Base-by-base conservation (phyloP, 30 jellyfish, hydroid and myxozoan genomes). In the Chrysaora quinquecirrha region DNA sequence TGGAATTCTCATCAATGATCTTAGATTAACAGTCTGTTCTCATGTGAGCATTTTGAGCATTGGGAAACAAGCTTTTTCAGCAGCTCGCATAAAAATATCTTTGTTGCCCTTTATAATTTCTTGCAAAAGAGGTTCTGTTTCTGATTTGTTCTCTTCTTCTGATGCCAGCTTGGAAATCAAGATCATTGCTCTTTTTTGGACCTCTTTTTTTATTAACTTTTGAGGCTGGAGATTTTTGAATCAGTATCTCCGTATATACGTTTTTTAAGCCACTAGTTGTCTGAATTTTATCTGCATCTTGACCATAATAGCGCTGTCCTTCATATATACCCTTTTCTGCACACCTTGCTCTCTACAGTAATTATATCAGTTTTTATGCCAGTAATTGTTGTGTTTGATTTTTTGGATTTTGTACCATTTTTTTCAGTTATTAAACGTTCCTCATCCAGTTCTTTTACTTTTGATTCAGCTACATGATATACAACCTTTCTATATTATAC, bases 41-140 rank as follows among this genome's bases (percentile, higher is more conserved):
- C 48, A 48, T 64, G 76, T n/a, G 48, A 64, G 76, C 48, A 9
- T 27, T 64, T 64, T 43, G 18, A 64, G 48, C 48, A 64, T 64
- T 16, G 76, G 76, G 21, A 64, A 48, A 43, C 76, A 43, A 19
- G 76, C 76, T 48, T 64, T 64, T 20, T 48, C 76, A 19, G 46
- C 76, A 19, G 76, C 48, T n/a, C 48, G 6, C 28, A 64, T 64
- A 64, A 64, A 64, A 4, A 64, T 43, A 64, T 64, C 76, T 64
- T 29, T 64, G 48, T 64, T 64, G 21, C 24, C 7, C 20, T 56
- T 56, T n/a, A 56, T 24, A 11, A 56, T 16, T 21, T 10, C 48
- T 64, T 23, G 48, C 21, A n/a, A 18, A 20, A n/a, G 18, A 3
- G 28, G 28, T 48, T 64, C 76, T 29, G 21, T 64, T 64, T 43